Evolutionary conservation across 2,797 vertebrate species (phyloP), one percentile per base, ranked within the genome.

Genomic region (Hybognathus amarus): DNA sequence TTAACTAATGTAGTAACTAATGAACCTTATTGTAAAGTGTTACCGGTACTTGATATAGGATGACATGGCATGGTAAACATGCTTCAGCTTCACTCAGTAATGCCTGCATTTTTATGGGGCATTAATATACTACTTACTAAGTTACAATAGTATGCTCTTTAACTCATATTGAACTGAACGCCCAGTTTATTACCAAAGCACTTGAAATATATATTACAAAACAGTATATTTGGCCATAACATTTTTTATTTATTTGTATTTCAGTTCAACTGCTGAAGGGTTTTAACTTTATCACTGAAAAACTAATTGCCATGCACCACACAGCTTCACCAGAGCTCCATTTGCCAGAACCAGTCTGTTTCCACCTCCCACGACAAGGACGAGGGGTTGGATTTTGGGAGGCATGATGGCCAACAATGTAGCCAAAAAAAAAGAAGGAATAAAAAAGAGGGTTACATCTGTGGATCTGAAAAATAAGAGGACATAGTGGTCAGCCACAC

Each of bases 271-370:
- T 40, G 40, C 40, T 40, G 40, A 40, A 10, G 40, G 40, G 40
- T 64, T 64, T 64, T 17, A 64, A 33, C 27, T 33, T 30, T 6
- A 18, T 64, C 15, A 18, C 15, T 33, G 61, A 27, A 75, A 47
- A 20, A 54, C 7, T 1, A 54, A 22, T 22, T 54, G 52, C 8
- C 52, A 54, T 54, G 52, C 52, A 54, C 15, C 40, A 27, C 70
- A 30, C 24, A 12, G n/a, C 69, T 73, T 73, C 69, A 73, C 42
- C 42, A 73, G 69, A 73, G n/a, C 69, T 22, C 42, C 69, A 73
- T 73, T 47, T 40, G 42, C 69, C 42, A 73, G 42, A 73, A 13
- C 13, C 13, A 27, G 5, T 27, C 24, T 27, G 59, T 61, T 27
- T 61, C 24, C 59, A 61, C n/a, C 69, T 7, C 20, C n/a, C 68